A percentile compares a stretch with the other conserved stretches of the same genome.
These are phyloP conservation scores for Hirtodrosophila confusa DNA, from an alignment of 2,888 invertebrate species.

Conservation along the genomic window DNA sequence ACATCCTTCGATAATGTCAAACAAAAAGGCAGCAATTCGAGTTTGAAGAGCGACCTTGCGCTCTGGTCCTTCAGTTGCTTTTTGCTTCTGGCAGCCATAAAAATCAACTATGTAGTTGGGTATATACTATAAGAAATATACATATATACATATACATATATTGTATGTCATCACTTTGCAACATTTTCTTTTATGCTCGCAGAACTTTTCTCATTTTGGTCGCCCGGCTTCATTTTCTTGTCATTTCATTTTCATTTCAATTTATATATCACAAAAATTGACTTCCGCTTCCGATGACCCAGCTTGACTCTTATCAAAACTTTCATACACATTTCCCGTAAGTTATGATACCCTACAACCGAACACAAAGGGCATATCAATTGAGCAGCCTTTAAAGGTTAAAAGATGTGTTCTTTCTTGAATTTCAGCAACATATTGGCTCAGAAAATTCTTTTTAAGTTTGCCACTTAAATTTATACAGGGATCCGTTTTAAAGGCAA, in stretches of 20 bases:
- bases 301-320: conserved; percentile 48
- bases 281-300: conserved; percentile 70
- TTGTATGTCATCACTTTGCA: conserved; percentile 52
- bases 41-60: conserved; percentile 71
- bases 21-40: conserved; percentile 72
- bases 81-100: conserved; percentile 36
- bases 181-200: conserved; percentile 66
- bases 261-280: conserved; percentile 61
- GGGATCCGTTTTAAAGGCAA: too few species aligned
- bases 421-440: too few species aligned
- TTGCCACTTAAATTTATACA: too few species aligned
- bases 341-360: conserved; percentile 7
- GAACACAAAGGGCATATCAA: neutral
- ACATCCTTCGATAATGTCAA: conserved; percentile 69
- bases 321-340: conserved; percentile 30
- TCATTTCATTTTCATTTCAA: conserved; percentile 69
- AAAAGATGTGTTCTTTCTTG: too few species aligned
- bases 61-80: neutral
- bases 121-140: neutral
- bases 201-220: conserved; percentile 70
- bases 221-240: conserved; percentile 40
- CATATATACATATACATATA: conserved; percentile 1
- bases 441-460: too few species aligned
- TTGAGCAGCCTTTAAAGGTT: too few species aligned
- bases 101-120: conserved; percentile 40